phyloP scores from a whole-genome alignment of 2,888 invertebrate genomes.

The Pseudococcus longispinus region DNA sequence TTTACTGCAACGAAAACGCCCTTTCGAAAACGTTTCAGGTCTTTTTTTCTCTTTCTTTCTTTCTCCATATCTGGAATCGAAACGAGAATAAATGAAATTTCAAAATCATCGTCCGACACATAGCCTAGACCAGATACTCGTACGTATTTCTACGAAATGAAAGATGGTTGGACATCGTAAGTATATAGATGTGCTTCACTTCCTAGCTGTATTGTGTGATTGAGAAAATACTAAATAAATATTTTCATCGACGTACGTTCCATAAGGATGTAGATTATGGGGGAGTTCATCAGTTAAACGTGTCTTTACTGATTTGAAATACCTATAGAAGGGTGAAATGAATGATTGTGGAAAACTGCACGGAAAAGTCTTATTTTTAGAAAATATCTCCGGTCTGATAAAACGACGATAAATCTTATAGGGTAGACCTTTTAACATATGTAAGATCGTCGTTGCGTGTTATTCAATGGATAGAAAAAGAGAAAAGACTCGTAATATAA shows the following conservation, averaged over 20 bases:
- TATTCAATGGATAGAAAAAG: not conserved
- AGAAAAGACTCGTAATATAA: not conserved
- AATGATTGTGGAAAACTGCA: not conserved
- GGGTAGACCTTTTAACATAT: not conserved
- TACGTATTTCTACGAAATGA: not conserved
- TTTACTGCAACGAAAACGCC: not conserved
- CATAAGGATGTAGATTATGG: not conserved
- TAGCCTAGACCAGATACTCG: too few species aligned
- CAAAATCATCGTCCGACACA: not conserved
- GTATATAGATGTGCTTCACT: too few species aligned
- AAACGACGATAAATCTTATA: not conserved
- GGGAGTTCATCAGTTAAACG: not conserved
- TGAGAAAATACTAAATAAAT: not conserved
- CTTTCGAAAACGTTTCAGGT: not conserved
- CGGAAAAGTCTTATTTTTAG: not conserved
- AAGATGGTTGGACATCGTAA: not conserved
- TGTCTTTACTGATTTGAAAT: not conserved
- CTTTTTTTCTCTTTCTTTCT: too few species aligned
- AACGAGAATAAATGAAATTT: not conserved
- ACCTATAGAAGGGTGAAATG: not conserved
- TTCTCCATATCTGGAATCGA: not conserved
- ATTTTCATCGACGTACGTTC: not conserved
- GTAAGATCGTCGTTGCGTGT: not conserved
- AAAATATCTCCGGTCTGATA: not conserved
- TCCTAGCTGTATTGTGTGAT: not conserved